Conservation (phyloP, 2,888 invertebrate species). For the Pelosia muscerda region DNA sequence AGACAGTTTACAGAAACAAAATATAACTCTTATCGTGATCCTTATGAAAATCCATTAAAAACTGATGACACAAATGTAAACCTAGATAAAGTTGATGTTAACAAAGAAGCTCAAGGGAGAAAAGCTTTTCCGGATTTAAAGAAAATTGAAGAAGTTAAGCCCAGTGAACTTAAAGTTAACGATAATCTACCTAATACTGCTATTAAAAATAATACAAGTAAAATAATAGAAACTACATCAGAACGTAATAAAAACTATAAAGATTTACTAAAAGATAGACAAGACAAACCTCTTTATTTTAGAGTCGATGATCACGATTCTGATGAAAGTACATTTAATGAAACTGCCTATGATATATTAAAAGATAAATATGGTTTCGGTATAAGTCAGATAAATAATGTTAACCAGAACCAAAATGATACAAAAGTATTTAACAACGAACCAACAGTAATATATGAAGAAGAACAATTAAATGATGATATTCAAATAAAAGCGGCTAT, state of each 20-base stretch:
- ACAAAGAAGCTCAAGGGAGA: not conserved
- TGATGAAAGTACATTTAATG: not conserved
- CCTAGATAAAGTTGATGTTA: not conserved
- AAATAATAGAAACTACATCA: not conserved
- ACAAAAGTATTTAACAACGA: not conserved
- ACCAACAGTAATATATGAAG: not conserved
- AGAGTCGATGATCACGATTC: not conserved
- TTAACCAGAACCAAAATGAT: not conserved
- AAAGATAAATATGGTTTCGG: not conserved
- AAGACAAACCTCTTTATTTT: not conserved
- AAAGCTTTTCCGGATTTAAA: not conserved
- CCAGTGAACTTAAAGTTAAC: too few relatives aligned
- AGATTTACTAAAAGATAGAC: not conserved
- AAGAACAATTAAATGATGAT: not conserved
- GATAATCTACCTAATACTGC: too few relatives aligned
- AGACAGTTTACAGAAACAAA: too few relatives aligned
- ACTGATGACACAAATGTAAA: not conserved
- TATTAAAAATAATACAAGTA: too few relatives aligned
- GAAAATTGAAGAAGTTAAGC: not conserved
- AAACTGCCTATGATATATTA: not conserved
- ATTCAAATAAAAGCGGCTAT: not conserved
- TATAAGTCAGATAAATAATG: not conserved
- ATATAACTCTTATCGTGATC: not conserved
- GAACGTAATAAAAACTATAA: not conserved
- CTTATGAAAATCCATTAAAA: not conserved